Conservation (phyloP, 2,797 vertebrate species). For the Ptychobarbus kaznakovi region DNA sequence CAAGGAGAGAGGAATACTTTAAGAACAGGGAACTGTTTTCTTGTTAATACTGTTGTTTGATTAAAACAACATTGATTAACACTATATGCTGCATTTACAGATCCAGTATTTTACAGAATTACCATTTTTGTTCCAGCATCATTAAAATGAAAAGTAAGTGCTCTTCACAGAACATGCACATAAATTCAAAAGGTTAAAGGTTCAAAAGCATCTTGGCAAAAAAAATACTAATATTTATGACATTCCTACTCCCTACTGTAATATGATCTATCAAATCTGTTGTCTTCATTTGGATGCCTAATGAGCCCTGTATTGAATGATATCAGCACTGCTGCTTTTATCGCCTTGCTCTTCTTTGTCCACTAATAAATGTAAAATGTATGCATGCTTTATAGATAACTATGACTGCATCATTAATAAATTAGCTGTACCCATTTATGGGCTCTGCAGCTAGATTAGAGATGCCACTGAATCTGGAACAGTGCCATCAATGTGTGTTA, state of each 20-base stretch:
- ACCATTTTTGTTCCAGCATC: not conserved
- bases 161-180: not conserved
- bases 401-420: constrained; percentile 14
- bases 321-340: constrained; percentile 9
- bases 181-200: not conserved
- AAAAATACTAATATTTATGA: not conserved
- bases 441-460: constrained; percentile 25
- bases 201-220: not conserved
- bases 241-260: not conserved
- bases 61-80: not conserved
- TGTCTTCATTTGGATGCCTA: constrained; percentile 30
- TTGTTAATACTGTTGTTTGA: not conserved
- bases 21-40: too few species aligned
- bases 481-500: not conserved
- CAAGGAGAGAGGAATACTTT: too few species aligned
- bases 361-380: constrained; percentile 20
- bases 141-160: not conserved
- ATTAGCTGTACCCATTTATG: constrained; percentile 12
- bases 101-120: not conserved
- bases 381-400: constrained; percentile 30
- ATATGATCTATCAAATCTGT: not conserved
- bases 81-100: not conserved
- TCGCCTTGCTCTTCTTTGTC: not conserved
- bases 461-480: constrained; percentile 7
- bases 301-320: constrained; percentile 26